Percentiles rank a stretch among this genome's conserved stretches.
Evolutionary conservation across 2,888 invertebrate genomes (phyloP).

Genomic region (Drosophila quinaria): DNA sequence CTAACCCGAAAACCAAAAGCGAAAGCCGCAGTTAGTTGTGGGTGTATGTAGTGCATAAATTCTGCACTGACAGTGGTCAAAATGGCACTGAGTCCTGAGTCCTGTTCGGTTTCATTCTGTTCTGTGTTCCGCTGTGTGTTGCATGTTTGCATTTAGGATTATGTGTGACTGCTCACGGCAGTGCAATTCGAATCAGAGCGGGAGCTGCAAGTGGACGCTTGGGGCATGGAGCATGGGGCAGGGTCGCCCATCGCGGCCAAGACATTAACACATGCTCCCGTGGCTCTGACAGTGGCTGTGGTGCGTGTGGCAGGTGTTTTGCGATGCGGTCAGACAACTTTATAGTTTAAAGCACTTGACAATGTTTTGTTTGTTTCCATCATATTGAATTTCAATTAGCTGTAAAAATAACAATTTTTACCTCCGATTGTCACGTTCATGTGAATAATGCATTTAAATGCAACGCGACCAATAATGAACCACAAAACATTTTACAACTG

Average conservation of each 20-base stretch:
- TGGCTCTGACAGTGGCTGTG: slow-evolving; percentile 8
- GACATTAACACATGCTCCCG: slow-evolving; percentile 55
- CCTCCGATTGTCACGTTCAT: slow-evolving; percentile 20
- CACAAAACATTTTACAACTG: slow-evolving; percentile 79
- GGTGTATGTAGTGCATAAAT: slow-evolving; percentile 61
- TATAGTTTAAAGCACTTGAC: slow-evolving; percentile 48
- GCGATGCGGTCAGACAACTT: slow-evolving; percentile 59
- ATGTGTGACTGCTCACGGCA: slow-evolving; percentile 58
- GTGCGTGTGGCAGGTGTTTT: slow-evolving; percentile 41
- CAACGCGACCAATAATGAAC: slow-evolving; percentile 71
- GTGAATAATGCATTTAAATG: slow-evolving; percentile 50
- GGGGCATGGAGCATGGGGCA: background rate
- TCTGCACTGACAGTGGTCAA: slow-evolving; percentile 60
- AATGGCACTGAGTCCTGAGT: slow-evolving; percentile 34
- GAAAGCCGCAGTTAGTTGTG: slow-evolving; percentile 62
- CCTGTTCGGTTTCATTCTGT: slow-evolving; percentile 4
- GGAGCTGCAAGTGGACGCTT: background rate
- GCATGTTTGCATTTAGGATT: slow-evolving; percentile 72
- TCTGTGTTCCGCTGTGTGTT: slow-evolving; percentile 38
- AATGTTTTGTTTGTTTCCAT: slow-evolving; percentile 17
- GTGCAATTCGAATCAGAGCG: slow-evolving; percentile 36
- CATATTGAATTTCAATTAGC: slow-evolving; percentile 72
- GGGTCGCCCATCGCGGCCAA: slow-evolving; percentile 16
- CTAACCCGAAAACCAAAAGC: slow-evolving; percentile 68
- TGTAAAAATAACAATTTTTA: slow-evolving; percentile 49